phyloP scores from a whole-genome alignment of 2,888 invertebrate genomes.

The Yponomeuta sedellus region DNA sequence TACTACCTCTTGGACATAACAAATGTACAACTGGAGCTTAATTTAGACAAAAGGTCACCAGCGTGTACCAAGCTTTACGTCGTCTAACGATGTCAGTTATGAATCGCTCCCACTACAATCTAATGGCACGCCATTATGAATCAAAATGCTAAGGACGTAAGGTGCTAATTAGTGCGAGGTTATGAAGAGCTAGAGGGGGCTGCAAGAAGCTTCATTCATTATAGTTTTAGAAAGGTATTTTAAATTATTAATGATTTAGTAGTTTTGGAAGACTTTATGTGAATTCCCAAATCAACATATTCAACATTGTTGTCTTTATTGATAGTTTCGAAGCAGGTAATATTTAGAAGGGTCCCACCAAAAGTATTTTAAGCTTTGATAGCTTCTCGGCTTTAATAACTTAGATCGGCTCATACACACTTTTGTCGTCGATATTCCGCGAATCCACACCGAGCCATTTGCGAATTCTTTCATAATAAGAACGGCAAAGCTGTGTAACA shows the following conservation, averaged over 20 bases:
- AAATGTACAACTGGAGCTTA: conserved; percentile 37
- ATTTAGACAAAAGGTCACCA: conserved; percentile 41
- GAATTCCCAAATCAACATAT: not conserved
- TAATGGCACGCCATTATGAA: not conserved
- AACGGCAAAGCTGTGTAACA: too few species aligned
- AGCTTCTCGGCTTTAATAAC: too few species aligned
- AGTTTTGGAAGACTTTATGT: too few species aligned
- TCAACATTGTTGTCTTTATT: not conserved
- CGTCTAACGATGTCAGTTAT: conserved; percentile 12
- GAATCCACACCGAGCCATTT: too few species aligned
- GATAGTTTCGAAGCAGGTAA: too few species aligned
- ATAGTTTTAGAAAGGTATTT: not conserved
- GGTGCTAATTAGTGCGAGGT: not conserved
- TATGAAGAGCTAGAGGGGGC: not conserved
- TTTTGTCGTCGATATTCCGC: too few species aligned
- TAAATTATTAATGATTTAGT: not conserved
- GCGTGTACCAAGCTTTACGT: not conserved
- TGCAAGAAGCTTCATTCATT: not conserved
- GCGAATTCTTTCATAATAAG: too few species aligned
- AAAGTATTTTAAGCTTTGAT: too few species aligned
- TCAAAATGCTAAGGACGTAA: not conserved
- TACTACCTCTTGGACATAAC: conserved; percentile 23
- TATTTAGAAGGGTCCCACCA: too few species aligned
- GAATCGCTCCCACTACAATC: conserved; percentile 1
- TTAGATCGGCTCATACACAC: too few species aligned